phyloP scores from a whole-genome alignment of 2,797 vertebrate species.

The Vireo griseus region DNA sequence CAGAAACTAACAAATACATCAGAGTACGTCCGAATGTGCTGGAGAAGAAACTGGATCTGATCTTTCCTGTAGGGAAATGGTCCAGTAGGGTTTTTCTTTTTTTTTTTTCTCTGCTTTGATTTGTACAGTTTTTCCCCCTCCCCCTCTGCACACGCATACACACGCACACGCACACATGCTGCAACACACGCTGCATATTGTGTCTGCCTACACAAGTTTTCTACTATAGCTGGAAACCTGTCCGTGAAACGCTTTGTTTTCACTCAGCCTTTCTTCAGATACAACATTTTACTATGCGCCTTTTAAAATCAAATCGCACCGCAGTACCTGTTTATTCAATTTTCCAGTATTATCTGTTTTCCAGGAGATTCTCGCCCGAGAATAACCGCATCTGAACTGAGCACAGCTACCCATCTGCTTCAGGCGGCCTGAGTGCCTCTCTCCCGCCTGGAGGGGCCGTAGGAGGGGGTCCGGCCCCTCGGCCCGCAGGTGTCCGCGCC shows the following conservation, averaged over 20 bases:
- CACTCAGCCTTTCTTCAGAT: not conserved
- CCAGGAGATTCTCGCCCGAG: not conserved
- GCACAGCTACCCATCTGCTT: not conserved
- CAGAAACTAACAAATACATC: not conserved
- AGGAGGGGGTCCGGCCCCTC: not conserved
- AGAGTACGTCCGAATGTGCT: not conserved
- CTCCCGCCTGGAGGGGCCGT: not conserved
- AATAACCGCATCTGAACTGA: not conserved
- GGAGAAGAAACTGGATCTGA: not conserved
- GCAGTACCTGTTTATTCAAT: not conserved
- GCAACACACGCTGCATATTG: not conserved
- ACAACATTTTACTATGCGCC: rapidly evolving
- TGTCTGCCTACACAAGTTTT: not conserved
- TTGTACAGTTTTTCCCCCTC: not conserved
- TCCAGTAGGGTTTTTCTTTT: not conserved
- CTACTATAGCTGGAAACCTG: not conserved
- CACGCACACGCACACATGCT: not conserved
- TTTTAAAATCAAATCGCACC: not conserved
- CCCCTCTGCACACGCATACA: not conserved
- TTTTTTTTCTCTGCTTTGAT: not conserved
- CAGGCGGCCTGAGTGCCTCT: not conserved
- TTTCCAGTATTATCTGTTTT: not conserved
- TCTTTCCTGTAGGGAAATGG: not conserved
- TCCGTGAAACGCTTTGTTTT: not conserved
- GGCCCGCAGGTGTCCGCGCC: conserved; percentile 48